Evolutionary conservation across 2,113 vertebrate species (phyloP).

Genomic region (Phalacrocorax aristotelis): DNA sequence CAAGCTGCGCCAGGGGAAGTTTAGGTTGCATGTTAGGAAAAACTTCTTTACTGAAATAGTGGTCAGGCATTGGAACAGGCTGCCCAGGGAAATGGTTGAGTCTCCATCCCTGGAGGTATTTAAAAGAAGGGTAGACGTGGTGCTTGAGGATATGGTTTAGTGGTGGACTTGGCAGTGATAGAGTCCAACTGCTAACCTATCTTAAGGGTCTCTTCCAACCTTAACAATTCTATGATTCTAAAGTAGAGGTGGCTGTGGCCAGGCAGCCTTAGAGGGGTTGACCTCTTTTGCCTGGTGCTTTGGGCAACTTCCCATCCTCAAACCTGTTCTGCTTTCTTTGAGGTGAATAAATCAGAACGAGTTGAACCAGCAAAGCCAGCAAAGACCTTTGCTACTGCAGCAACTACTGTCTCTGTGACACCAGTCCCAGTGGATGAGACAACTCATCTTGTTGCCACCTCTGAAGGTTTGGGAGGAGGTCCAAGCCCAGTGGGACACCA

Average conservation of each 20-base stretch:
- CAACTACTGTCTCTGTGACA: not conserved
- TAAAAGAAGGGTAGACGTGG: no score
- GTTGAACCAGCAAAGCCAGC: not conserved
- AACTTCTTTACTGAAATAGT: no score
- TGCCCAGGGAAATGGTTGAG: no score
- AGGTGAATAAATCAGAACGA: constrained; percentile 65
- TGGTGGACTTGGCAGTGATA: no score
- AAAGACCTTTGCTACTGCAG: not conserved
- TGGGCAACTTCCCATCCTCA: not conserved
- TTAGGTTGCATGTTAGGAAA: no score
- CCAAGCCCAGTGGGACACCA: not conserved
- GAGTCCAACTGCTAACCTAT: no score
- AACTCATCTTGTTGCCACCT: not conserved
- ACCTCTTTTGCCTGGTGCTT: not conserved
- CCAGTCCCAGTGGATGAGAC: not conserved
- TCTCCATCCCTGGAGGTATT: no score
- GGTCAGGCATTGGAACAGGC: no score
- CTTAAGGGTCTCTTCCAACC: no score
- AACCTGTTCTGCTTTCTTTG: not conserved
- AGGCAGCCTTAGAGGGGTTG: not conserved
- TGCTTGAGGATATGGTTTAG: no score
- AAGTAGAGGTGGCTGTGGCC: not conserved
- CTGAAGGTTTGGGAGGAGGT: not conserved
- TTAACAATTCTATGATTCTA: no score
- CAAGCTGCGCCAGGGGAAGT: no score